Evolutionary conservation across 2,113 vertebrate species (phyloP), one percentile per base, ranked within the genome.

Genomic region (Elachura formosa): DNA sequence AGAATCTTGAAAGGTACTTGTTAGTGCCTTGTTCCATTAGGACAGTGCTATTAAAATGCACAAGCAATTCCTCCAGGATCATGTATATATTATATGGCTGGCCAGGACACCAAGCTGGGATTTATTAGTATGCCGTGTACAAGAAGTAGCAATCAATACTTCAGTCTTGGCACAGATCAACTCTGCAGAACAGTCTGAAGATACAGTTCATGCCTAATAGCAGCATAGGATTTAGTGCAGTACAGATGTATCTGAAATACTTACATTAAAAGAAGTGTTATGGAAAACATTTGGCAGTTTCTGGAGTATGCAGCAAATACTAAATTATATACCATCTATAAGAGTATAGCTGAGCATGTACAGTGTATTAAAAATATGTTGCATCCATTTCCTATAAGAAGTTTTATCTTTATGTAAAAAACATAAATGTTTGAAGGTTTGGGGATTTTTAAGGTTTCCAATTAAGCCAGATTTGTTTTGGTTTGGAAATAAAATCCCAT

Each of bases 121-220:
- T 95, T 92, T 95, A 94, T 96, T 92, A 94, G 54, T 18, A 66
- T 82, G 83, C 75, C 5, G 40, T 55, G 45, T 77, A 58, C 72
- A 68, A 24, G 72, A 92, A 96, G 93, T 62, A 93, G 83, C 88
- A 94, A 95, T 95, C 90, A 90, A 89, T 93, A 95, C 80, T 92
- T 86, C 41, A 75, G 55, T 78, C 79, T 82, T 96, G 95, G 96
- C 90, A 76, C 46, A 66, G 66, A 72, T 75, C 54, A 75, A 64
- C 45, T 61, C 83, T 82, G 90, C 96, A 94, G 90, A 96, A 20
- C 45, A 75, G 40, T 54, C 69, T 87, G 77, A 94, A 94, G 89
- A 82, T 25, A 46, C 5, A 93, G 21, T 29, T 92, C 45, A 45
- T 84, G 85, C 90, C 92, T 93, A 96, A 95, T 56, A 90, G 61